Evolutionary conservation across 2,797 vertebrate genomes (phyloP), one percentile per base, ranked within the genome.

Genomic region (Sebastes trivittatus): DNA sequence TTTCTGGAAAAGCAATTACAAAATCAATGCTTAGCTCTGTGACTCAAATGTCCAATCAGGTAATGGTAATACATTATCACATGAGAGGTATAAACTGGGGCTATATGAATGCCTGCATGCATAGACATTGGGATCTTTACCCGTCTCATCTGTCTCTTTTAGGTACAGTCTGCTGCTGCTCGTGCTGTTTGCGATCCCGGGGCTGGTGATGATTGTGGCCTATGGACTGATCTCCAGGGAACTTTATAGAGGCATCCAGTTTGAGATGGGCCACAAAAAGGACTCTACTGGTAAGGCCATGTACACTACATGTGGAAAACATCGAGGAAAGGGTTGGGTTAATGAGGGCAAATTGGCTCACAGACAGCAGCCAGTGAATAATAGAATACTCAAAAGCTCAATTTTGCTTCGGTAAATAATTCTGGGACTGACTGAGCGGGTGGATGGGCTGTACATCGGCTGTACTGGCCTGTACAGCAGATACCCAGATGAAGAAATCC

Each of bases 211-310:
- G 97, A 96, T 95, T 0, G 95, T 97, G 74, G 97, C 98, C 2
- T 99, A 99, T 0, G 98, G 98, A 22, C 96, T 99, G 20, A 99
- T 99, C 93, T 98, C 98, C 80, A 95, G 97, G 0, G 98, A 99
- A 85, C 98, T 99, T 78, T 99, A 97, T 80, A 92, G 96, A 2
- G 97, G 98, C 63, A 98, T 99, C 84, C 97, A 95, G 93, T 99
- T 98, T 83, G 97, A 98, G 85, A 90, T 96, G 93, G 94, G 93
- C 49, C 80, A 96, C 82, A 97, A 95, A 78, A 96, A 95, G 74
- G 92, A 95, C 5, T 93, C 94, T 0, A 80, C 94, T 70, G 96
- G 97, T 98, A 80, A 95, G 94, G 6, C 6, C 16, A 55, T 30
- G 6, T 10, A 16, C 27, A 60, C 6, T 5, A 54, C 34, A 72